A percentile compares a stretch with the other conserved stretches of the same genome.
Evolutionary conservation across 2,797 vertebrate genomes (phyloP).

Genomic region (Botia kubotai): DNA sequence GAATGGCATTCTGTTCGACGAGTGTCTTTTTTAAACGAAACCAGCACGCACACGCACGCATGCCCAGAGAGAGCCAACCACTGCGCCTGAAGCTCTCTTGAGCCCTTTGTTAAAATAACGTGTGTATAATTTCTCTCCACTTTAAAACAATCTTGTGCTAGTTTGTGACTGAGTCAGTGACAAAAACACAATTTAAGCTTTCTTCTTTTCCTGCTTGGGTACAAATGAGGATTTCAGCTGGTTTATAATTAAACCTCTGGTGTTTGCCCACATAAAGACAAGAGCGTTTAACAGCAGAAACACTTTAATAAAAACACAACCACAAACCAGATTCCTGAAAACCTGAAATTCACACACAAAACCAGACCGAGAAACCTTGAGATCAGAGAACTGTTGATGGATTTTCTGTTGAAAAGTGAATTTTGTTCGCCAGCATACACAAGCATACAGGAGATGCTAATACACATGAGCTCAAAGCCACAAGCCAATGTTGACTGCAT

Average conservation of each 20-base stretch:
- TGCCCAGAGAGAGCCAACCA: neutral
- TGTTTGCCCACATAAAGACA: neutral
- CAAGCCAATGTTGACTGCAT: neutral
- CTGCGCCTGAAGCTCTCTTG: neutral
- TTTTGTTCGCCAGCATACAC: neutral
- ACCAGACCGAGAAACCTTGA: too few species aligned
- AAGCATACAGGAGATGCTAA: neutral
- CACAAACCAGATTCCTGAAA: neutral
- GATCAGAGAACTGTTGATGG: too few species aligned
- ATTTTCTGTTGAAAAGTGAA: too few species aligned
- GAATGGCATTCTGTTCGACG: conserved; percentile 37
- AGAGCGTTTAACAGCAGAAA: neutral
- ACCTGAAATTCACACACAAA: too few species aligned
- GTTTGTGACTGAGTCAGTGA: neutral
- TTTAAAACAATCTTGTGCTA: neutral
- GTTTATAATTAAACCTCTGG: neutral
- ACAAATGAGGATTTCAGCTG: neutral
- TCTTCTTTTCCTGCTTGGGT: neutral
- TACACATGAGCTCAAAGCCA: neutral
- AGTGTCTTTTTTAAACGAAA: conserved; percentile 45
- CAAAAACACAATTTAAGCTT: neutral
- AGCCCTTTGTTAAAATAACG: neutral
- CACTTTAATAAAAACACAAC: neutral
- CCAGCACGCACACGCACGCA: too few species aligned
- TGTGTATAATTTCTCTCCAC: neutral